Evolutionary conservation across 2,888 invertebrate genomes (phyloP).

Genomic region (Glaucopsyche alexis): DNA sequence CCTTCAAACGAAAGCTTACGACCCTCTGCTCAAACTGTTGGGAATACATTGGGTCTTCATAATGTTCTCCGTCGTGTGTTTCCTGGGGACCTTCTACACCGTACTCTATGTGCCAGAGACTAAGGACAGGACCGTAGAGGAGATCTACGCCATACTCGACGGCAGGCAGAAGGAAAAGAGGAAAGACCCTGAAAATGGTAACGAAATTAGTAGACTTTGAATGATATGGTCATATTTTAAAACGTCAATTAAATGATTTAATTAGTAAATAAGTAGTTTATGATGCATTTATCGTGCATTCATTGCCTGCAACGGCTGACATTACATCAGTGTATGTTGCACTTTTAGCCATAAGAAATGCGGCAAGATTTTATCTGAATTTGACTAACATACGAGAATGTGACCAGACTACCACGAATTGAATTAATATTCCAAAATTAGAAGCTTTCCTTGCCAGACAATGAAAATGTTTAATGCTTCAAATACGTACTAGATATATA

Average conservation of each 20-base stretch:
- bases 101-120: slow-evolving; percentile 73
- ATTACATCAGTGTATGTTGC: neutral
- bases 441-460: no score
- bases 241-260: slow-evolving; percentile 6
- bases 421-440: no score
- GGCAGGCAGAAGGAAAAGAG: slow-evolving; percentile 63
- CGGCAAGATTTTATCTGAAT: neutral
- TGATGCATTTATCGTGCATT: neutral
- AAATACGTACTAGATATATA: no score
- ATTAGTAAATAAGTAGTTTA: neutral
- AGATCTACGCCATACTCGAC: slow-evolving; percentile 66
- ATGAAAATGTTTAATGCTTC: no score
- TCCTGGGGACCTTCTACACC: slow-evolving; percentile 67
- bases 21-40: slow-evolving; percentile 65
- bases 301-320: neutral
- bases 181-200: slow-evolving; percentile 59
- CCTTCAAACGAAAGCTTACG: slow-evolving; percentile 71
- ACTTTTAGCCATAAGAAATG: neutral
- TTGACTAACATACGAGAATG: no score
- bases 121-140: slow-evolving; percentile 64
- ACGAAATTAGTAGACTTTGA: slow-evolving; percentile 65
- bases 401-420: no score
- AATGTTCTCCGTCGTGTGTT: slow-evolving; percentile 67
- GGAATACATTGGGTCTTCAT: slow-evolving; percentile 76
- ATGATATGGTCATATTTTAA: slow-evolving; percentile 13